A percentile compares a stretch with the other conserved stretches of the same genome.
Conservation (phyloP, 2,797 vertebrate genomes). For the Emydoidea blandingii region DNA sequence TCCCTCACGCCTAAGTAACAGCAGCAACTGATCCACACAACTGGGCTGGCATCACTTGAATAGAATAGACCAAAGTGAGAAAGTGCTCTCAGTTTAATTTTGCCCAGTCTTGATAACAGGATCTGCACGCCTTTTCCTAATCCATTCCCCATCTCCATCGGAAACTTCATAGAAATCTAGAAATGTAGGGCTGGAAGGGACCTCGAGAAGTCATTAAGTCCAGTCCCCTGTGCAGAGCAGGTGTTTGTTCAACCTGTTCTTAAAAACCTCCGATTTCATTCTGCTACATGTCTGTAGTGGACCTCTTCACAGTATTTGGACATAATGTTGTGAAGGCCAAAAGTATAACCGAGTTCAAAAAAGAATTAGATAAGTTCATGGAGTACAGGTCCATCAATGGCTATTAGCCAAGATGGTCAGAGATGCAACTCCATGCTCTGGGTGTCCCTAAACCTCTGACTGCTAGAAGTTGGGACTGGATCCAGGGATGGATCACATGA, state of each 20-base stretch:
- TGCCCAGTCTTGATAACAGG: rapidly evolving
- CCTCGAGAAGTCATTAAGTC: background rate
- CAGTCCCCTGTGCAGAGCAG: background rate
- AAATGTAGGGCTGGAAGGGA: background rate
- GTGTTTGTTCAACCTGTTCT: background rate
- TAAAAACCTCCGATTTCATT: background rate
- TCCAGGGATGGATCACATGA: background rate
- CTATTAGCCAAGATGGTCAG: background rate
- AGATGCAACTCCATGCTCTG: background rate
- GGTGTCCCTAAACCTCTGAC: background rate
- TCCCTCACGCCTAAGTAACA: background rate
- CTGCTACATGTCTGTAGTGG: background rate
- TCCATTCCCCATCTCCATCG: background rate
- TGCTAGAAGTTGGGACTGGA: background rate
- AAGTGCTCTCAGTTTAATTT: background rate
- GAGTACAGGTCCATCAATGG: background rate
- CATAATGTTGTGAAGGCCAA: background rate
- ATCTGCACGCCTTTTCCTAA: background rate
- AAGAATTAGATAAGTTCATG: background rate
- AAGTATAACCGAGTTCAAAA: background rate
- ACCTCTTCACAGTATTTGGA: background rate
- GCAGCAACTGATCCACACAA: background rate
- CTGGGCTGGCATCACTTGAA: background rate
- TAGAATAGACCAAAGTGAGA: background rate
- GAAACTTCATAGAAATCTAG: background rate